Evolutionary conservation across 2,888 invertebrate species (phyloP).

Genomic region (Urechis unicinctus): DNA sequence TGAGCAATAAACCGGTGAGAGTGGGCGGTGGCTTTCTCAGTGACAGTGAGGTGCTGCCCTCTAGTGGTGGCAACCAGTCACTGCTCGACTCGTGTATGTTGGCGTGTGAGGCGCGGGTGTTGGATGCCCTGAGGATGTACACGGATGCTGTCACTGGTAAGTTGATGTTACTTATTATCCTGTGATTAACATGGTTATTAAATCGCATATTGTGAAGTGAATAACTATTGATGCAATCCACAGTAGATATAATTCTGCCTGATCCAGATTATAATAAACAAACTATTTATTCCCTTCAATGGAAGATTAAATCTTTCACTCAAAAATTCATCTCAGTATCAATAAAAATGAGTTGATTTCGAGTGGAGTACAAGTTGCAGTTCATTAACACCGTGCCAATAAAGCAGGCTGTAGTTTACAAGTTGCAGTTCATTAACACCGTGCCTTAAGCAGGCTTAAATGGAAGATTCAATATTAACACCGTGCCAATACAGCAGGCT

Average conservation of each 20-base stretch:
- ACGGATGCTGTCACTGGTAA: conserved; percentile 33
- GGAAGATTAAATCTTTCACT: no score
- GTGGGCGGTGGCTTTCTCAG: conserved; percentile 32
- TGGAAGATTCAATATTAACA: no score
- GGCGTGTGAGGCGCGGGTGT: conserved; percentile 36
- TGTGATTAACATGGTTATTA: not conserved
- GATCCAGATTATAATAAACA: no score
- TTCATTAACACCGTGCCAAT: no score
- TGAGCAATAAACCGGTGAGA: conserved; percentile 32
- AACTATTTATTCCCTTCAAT: no score
- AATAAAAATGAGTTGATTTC: no score
- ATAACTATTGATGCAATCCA: not conserved
- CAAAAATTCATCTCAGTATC: no score
- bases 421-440: no score
- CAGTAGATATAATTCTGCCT: not conserved
- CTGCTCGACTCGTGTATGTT: conserved; percentile 36
- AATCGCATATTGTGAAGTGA: not conserved
- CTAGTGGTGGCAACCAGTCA: conserved; percentile 39
- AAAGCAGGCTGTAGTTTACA: no score
- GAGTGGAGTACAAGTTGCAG: no score
- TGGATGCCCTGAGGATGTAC: conserved; percentile 31
- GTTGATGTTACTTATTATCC: not conserved
- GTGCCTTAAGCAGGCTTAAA: no score
- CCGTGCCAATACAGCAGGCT: no score
- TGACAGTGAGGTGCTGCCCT: conserved; percentile 30